Conservation (phyloP, 2,888 invertebrate species). For the Sphaerophoria rueppellii region DNA sequence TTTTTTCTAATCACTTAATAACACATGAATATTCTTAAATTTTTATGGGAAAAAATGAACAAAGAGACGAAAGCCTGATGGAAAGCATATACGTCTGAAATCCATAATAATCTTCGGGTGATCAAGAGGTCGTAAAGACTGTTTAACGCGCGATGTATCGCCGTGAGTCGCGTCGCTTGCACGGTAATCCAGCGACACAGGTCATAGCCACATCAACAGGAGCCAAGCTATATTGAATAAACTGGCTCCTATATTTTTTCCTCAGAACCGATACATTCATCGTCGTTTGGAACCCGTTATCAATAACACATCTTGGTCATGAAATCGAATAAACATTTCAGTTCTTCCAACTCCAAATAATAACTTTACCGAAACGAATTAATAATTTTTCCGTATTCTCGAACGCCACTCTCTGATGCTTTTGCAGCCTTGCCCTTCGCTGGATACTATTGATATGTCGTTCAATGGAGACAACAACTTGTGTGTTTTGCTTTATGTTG, state of each 20-base stretch:
- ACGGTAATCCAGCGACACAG: conserved; percentile 68
- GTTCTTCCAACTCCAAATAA: conserved; percentile 78
- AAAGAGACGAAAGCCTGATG: conserved; percentile 23
- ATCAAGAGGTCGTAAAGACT: conserved; percentile 68
- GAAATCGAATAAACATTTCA: conserved; percentile 81
- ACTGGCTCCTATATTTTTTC: neutral
- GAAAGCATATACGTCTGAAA: conserved; percentile 30
- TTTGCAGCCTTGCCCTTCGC: neutral
- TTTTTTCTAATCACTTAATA: conserved; percentile 63
- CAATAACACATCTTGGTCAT: conserved; percentile 81
- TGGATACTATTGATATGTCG: conserved; percentile 31
- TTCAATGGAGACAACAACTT: conserved; percentile 40
- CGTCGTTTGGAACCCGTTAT: conserved; percentile 75
- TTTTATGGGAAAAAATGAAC: conserved; percentile 1
- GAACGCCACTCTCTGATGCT: conserved; percentile 23
- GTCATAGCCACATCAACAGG: conserved; percentile 68
- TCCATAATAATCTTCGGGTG: conserved; percentile 62
- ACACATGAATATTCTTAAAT: conserved; percentile 17
- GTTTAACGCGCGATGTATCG: conserved; percentile 64
- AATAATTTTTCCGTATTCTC: conserved; percentile 73
- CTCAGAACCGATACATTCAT: conserved; percentile 65
- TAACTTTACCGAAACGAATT: conserved; percentile 81
- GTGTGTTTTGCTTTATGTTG: conserved; percentile 35
- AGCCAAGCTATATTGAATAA: conserved; percentile 45
- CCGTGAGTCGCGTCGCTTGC: conserved; percentile 39